These are phyloP conservation scores for Tanytarsus gracilentus DNA, from an alignment of 2,888 invertebrate genomes.

Conservation along the genomic window DNA sequence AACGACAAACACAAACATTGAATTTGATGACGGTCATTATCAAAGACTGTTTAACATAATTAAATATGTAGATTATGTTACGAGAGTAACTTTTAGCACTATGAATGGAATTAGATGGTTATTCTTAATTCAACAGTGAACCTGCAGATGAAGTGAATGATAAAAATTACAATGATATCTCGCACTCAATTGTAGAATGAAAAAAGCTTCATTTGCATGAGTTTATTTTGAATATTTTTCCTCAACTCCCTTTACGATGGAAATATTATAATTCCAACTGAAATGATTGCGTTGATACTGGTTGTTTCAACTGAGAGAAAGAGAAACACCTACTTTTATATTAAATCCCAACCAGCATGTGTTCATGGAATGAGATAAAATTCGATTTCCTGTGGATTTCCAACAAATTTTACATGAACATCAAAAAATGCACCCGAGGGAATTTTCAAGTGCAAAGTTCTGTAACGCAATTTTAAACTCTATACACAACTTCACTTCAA, in stretches of 20 bases:
- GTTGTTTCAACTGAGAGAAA: too few relatives aligned
- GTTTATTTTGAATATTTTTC: neutral
- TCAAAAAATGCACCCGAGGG: too few relatives aligned
- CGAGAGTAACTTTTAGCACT: slow-evolving; percentile 3
- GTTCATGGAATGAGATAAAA: too few relatives aligned
- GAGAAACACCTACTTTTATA: too few relatives aligned
- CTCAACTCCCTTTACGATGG: neutral
- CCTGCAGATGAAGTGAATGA: neutral
- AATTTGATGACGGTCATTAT: slow-evolving; percentile 28
- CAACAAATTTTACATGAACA: too few relatives aligned
- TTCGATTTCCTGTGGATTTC: too few relatives aligned
- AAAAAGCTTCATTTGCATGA: neutral
- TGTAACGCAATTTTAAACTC: too few relatives aligned
- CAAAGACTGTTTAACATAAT: slow-evolving; percentile 26
- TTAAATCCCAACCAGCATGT: too few relatives aligned
- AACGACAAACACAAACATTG: slow-evolving; percentile 24
- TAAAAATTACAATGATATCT: neutral
- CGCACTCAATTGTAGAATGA: neutral
- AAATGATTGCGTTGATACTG: too few relatives aligned
- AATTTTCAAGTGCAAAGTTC: too few relatives aligned
- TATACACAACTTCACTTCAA: too few relatives aligned
- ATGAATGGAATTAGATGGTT: slow-evolving; percentile 1
- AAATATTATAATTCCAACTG: too few relatives aligned
- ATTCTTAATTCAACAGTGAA: slow-evolving; percentile 8
- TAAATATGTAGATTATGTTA: slow-evolving; percentile 22